Evolutionary conservation across 30 jellyfish, hydroid and myxozoan genomes (phyloP).

Genomic region (Morbakka virulenta): DNA sequence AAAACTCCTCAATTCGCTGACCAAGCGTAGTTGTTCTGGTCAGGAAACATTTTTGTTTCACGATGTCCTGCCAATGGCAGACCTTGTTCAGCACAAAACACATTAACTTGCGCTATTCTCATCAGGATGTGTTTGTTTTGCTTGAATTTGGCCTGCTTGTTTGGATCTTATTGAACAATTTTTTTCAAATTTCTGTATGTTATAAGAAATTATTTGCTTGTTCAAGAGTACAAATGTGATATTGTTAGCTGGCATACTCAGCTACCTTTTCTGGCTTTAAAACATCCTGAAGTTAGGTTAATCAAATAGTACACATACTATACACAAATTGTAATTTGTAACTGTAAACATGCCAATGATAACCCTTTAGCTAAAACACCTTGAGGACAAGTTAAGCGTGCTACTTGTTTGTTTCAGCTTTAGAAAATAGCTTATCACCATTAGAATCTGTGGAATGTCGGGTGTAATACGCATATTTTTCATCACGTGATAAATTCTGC

Average conservation of each 20-base stretch:
- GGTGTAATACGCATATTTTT: no score
- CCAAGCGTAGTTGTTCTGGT: conserved; percentile 33
- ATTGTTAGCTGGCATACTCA: conserved; percentile 40
- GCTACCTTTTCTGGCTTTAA: conserved; percentile 20
- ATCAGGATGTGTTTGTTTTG: no score
- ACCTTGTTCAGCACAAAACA: no score
- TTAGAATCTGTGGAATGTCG: no score
- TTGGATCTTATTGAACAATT: no score
- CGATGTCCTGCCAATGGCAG: conserved; percentile 50
- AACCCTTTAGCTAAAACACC: no score
- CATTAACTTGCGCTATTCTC: conserved; percentile 7
- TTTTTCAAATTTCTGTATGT: conserved; percentile 18
- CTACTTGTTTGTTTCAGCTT: no score
- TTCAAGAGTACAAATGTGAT: conserved; percentile 42
- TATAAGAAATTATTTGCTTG: conserved; percentile 42
- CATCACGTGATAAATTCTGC: no score
- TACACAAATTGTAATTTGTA: neutral
- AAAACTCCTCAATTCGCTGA: conserved; percentile 32
- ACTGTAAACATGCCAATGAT: no score
- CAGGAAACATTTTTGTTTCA: conserved; percentile 48
- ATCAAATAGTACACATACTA: conserved; percentile 19
- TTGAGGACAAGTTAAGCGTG: no score
- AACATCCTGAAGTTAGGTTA: conserved; percentile 27
- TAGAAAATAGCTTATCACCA: no score
- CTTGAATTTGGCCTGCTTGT: conserved; percentile 42